A percentile compares a stretch with the other conserved stretches of the same genome.
phyloP scores from a whole-genome alignment of 2,113 vertebrate species.

The Cyanoramphus novaezelandiae region DNA sequence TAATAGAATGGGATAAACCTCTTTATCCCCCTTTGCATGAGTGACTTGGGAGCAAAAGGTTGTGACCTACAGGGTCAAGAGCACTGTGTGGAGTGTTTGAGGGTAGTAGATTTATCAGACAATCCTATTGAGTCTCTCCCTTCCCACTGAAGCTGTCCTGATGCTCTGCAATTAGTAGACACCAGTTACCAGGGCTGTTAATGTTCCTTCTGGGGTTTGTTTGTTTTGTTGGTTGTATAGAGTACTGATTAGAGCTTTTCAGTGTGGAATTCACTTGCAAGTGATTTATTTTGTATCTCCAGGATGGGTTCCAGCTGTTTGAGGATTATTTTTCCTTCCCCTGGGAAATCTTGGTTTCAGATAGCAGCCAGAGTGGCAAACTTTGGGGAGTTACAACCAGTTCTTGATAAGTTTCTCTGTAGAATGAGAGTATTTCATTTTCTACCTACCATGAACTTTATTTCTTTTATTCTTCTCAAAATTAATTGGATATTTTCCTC shows the following conservation, averaged over 20 bases:
- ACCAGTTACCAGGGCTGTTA: slow-evolving; percentile 49
- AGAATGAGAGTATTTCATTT: not conserved
- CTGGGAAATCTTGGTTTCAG: slow-evolving; percentile 23
- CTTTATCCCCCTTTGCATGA: slow-evolving; percentile 46
- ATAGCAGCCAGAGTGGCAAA: slow-evolving; percentile 25
- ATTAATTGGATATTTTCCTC: not conserved
- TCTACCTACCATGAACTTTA: not conserved
- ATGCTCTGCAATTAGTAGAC: slow-evolving; percentile 55
- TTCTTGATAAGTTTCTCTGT: not conserved
- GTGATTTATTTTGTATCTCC: slow-evolving; percentile 71
- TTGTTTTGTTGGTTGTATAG: slow-evolving; percentile 64
- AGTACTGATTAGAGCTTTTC: slow-evolving; percentile 49
- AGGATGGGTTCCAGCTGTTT: slow-evolving; percentile 61
- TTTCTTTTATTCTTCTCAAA: not conserved
- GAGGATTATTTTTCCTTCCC: not conserved
- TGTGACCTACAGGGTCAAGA: slow-evolving; percentile 40
- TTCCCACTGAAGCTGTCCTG: slow-evolving; percentile 29
- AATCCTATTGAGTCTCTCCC: slow-evolving; percentile 30
- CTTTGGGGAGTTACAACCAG: not conserved
- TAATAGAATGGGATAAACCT: slow-evolving; percentile 33
- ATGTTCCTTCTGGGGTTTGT: slow-evolving; percentile 59
- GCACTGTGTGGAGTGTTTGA: slow-evolving; percentile 46
- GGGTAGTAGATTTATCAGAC: slow-evolving; percentile 42
- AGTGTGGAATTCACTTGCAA: slow-evolving; percentile 47
- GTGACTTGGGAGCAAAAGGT: slow-evolving; percentile 59